Percentiles rank a stretch among this genome's conserved stretches.
phyloP scores from a whole-genome alignment of 2,888 invertebrate genomes.

The Lamellibrachia satsuma region DNA sequence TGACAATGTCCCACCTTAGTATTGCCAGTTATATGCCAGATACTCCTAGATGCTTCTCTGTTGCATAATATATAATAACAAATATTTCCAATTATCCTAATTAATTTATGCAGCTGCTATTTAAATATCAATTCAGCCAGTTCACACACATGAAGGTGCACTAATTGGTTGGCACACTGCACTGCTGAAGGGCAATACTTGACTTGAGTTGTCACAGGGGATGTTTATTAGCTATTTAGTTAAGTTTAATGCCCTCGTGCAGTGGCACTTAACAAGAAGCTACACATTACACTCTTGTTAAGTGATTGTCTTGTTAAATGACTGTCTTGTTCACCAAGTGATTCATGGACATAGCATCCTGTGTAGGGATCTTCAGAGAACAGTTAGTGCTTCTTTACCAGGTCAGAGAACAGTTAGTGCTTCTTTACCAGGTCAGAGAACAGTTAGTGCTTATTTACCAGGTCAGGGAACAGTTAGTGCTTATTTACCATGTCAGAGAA shows the following conservation, averaged over 20 bases:
- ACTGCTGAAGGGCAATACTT: not conserved
- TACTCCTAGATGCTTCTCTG: not conserved
- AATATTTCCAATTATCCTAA: not conserved
- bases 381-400: not conserved
- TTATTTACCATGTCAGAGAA: not conserved
- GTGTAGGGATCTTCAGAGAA: not conserved
- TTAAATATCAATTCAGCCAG: not conserved
- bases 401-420: not conserved
- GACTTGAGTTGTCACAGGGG: not conserved
- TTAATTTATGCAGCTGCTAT: not conserved
- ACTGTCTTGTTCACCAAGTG: not conserved
- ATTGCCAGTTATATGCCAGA: not conserved
- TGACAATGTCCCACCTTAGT: too few species aligned
- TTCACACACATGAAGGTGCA: not conserved
- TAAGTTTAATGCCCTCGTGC: not conserved
- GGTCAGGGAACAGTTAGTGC: not conserved
- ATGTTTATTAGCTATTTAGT: conserved; percentile 5
- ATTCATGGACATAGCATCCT: not conserved
- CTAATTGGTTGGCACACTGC: not conserved
- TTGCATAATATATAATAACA: not conserved
- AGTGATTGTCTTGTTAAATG: not conserved
- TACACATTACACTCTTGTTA: not conserved
- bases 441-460: not conserved
- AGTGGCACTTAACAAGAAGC: not conserved
- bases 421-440: not conserved